These are phyloP conservation scores for Vanessa tameamea DNA, from an alignment of 1,140 invertebrate genomes.

Conservation along the genomic window DNA sequence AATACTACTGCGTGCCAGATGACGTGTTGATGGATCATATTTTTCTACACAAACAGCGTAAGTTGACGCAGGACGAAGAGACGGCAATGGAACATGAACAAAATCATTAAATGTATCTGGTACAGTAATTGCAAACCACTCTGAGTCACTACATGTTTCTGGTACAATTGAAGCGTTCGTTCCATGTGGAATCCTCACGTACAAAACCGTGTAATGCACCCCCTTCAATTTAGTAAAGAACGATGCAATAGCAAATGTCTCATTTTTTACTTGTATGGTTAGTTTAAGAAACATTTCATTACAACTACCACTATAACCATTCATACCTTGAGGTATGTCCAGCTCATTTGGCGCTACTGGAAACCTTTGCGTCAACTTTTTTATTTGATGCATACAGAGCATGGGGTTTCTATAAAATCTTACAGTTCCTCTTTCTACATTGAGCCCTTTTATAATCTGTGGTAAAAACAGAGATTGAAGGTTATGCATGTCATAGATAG, in stretches of 20 bases:
- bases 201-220: conserved; percentile 59
- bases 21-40: conserved; percentile 49
- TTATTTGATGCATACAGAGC: conserved; percentile 86
- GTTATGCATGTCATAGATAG: conserved; percentile 87
- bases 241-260: conserved; percentile 53
- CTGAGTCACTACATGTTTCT: conserved; percentile 64
- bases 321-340: conserved; percentile 54
- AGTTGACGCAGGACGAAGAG: conserved; percentile 57
- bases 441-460: conserved; percentile 73
- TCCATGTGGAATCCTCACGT: conserved; percentile 53
- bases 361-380: conserved; percentile 77
- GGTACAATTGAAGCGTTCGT: conserved; percentile 49
- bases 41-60: conserved; percentile 69
- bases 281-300: conserved; percentile 52
- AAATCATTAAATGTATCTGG: conserved; percentile 32
- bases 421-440: conserved; percentile 83
- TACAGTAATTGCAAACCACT: conserved; percentile 61
- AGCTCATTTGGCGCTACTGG: conserved; percentile 45
- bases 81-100: conserved; percentile 43
- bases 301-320: conserved; percentile 65
- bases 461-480: conserved; percentile 84
- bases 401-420: conserved; percentile 89
- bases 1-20: conserved; percentile 55
- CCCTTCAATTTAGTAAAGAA: conserved; percentile 46
- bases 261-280: conserved; percentile 50